These are phyloP conservation scores for Chalcosyrphus nemorum DNA, from an alignment of 2,888 invertebrate genomes.

Conservation along the genomic window DNA sequence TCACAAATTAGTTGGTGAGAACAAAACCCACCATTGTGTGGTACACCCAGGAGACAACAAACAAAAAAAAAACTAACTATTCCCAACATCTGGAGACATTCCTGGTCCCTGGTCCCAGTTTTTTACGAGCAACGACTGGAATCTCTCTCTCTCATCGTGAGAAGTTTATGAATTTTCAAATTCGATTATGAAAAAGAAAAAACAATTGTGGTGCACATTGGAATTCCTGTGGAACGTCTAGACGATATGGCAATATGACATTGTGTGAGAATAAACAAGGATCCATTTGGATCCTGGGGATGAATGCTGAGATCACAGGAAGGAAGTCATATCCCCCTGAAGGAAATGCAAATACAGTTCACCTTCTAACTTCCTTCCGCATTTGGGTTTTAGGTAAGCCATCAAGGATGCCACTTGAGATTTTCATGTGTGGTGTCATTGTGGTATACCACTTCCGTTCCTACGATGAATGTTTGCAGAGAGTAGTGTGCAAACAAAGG, in stretches of 20 bases:
- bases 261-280: constrained; percentile 58
- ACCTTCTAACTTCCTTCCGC: constrained; percentile 64
- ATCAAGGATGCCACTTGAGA: constrained; percentile 27
- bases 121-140: constrained; percentile 31
- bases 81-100: constrained; percentile 68
- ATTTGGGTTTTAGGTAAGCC: constrained; percentile 6
- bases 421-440: constrained; percentile 2
- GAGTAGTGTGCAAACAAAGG: constrained; percentile 47
- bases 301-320: not conserved
- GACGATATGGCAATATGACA: constrained; percentile 65
- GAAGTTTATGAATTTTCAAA: constrained; percentile 61
- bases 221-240: constrained; percentile 65
- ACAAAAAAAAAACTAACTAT: constrained; percentile 28
- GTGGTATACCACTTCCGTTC: constrained; percentile 53
- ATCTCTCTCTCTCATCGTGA: constrained; percentile 48
- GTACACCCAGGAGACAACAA: constrained; percentile 27
- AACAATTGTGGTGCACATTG: constrained; percentile 44
- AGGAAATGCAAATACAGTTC: constrained; percentile 49
- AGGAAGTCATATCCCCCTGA: constrained; percentile 16
- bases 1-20: constrained; percentile 81
- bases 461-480: constrained; percentile 19
- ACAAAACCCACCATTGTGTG: constrained; percentile 60
- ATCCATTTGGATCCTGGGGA: constrained; percentile 50
- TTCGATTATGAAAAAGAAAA: constrained; percentile 61
- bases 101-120: constrained; percentile 29